Evolutionary conservation across 2,113 vertebrate species (phyloP), one percentile per base, ranked within the genome.

Genomic region (Eurystomus gularis): DNA sequence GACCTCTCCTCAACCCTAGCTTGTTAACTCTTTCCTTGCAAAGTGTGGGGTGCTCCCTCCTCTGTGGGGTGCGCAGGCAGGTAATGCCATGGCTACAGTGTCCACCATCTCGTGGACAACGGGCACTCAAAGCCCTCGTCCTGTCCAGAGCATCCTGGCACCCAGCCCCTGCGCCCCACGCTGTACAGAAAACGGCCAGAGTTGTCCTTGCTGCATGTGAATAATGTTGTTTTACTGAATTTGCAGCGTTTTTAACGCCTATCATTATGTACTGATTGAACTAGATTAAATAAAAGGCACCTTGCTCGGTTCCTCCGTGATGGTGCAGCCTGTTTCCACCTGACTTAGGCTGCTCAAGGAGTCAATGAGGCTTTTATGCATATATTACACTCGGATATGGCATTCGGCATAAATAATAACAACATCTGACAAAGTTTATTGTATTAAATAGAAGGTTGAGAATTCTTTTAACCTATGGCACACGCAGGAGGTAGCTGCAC

Each of bases 361-460:
- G 62, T 79, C 95, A 91, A 25, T 13, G 82, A 90, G 66, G 61
- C 89, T 93, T 94, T 90, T 48, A 42, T 60, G 92, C 90, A 88
- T 68, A 85, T 54, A 70, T 93, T 68, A 57, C 71, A 29, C 54
- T 13, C 6, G 6, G 64, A 66, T 88, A 44, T 42, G 64, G 85
- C 85, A 80, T 26, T 92, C 52, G 44, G 95, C 68, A 76, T 72
- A 93, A 96, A 90, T 82, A 86, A 95, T 82, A 95, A 96, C 78
- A 95, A 61, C 90, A 93, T 70, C 94, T 97, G 96, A 97, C 95
- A 90, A 95, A 96, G 57, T 95, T 95, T 95, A 95, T 97, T 96
- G 92, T 79, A 91, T 91, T 93, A 96, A 97, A 93, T 37, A 86
- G 90, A 37, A 93, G 95, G 94, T 10, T 91, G 95, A 97, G 90